Conservation (phyloP, 1,140 invertebrate genomes). For the Pachypsylla venusta region DNA sequence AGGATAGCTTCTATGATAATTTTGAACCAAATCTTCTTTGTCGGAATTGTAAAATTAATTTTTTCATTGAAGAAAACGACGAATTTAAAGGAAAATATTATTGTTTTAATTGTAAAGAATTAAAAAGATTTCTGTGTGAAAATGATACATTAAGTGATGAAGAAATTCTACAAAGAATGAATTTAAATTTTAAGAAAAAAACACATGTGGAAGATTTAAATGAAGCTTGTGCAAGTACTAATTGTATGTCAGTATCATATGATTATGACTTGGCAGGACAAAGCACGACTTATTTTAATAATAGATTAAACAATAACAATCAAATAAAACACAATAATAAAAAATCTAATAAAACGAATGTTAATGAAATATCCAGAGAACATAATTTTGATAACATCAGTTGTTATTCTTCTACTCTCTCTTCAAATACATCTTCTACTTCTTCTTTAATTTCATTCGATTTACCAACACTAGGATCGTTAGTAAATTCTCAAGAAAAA, state of each 20-base stretch:
- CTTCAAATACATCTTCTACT: neutral
- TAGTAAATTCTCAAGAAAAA: neutral
- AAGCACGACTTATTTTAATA: too few species aligned
- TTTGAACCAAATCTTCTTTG: neutral
- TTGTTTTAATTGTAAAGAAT: slow-evolving; percentile 2
- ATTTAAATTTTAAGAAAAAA: neutral
- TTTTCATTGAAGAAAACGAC: slow-evolving; percentile 4
- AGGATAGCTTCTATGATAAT: neutral
- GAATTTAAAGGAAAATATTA: neutral
- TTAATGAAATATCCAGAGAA: neutral
- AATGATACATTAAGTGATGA: neutral
- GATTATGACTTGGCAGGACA: too few species aligned
- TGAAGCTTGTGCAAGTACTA: neutral
- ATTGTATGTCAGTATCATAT: too few species aligned
- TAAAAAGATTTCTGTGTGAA: neutral
- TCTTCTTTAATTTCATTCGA: neutral
- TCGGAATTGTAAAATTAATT: slow-evolving; percentile 6
- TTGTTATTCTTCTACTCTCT: slow-evolving; percentile 4
- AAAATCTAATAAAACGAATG: too few species aligned
- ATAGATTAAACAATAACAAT: too few species aligned
- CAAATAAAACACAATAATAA: too few species aligned
- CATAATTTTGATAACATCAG: neutral
- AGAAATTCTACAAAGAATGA: neutral
- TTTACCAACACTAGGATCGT: slow-evolving; percentile 16
- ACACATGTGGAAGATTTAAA: neutral